Evolutionary conservation across 1,140 invertebrate genomes (phyloP), one percentile per base, ranked within the genome.

Genomic region (Mercenaria mercenaria): DNA sequence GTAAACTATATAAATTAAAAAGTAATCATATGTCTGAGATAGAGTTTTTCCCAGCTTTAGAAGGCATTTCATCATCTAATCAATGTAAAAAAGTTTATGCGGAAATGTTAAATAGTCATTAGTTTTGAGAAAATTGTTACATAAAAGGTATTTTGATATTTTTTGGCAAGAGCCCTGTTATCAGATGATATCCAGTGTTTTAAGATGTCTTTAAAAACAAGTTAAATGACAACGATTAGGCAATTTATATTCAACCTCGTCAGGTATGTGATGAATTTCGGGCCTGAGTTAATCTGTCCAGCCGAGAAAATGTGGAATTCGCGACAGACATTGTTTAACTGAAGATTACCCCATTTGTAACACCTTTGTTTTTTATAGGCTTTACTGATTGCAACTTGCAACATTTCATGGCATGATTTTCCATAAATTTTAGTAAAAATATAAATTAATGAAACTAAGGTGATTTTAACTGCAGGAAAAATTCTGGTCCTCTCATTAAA

Each of bases 321-420:
- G 41, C 18, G 72, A 50, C 72, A 76, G 39, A 43, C 41, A 20
- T 29, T 76, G n/a, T 76, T 76, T 76, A 76, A 50, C 39, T 2
- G 26, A 41, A 50, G 72, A 76, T 76, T 76, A 76, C 26, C 47
- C n/a, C 13, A 43, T 43, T 43, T 76, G 72, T 76, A 76, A 76
- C 72, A 76, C 72, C 72, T 76, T 76, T 76, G 72, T 76, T 76
- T 72, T 47, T 76, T 72, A 41, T 39, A 32, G 37, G 39, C 67
- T 39, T 67, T 67, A 32, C 13, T 13, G 67, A 11, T n/a, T n/a
- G 20, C 8, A 47, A 47, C 43, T 18, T 47, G 8, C n/a, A 20
- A 23, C n/a, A 56, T 56, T 56, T 56, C 52, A 56, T 8, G 52
- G n/a, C 52, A 56, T 20, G 52, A n/a, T n/a, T n/a, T n/a, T n/a